Evolutionary conservation across 2,888 invertebrate genomes (phyloP).

Genomic region (Drosophila maculinotata): DNA sequence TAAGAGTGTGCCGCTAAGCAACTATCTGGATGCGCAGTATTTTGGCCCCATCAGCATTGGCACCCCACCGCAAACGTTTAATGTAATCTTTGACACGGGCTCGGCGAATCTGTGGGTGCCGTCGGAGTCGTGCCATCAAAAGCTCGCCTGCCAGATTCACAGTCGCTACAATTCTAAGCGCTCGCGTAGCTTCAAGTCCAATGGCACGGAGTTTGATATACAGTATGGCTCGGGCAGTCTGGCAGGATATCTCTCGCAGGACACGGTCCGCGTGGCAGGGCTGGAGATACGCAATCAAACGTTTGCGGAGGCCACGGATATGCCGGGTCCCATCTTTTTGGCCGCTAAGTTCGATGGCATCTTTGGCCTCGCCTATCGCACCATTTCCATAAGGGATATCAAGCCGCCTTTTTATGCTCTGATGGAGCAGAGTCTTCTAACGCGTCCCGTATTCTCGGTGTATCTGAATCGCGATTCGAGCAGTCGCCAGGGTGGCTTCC

Average conservation of each 20-base stretch:
- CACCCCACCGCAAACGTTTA: constrained; percentile 94
- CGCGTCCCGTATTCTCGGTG: constrained; percentile 60
- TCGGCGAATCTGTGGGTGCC: constrained; percentile 99
- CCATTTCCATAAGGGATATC: constrained; percentile 62
- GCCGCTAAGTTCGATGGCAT: constrained; percentile 74
- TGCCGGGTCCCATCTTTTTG: constrained; percentile 74
- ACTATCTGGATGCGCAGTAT: constrained; percentile 98
- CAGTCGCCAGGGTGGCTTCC: constrained; percentile 49
- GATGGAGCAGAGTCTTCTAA: constrained; percentile 56
- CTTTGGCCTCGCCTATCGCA: constrained; percentile 65
- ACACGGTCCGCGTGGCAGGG: constrained; percentile 62
- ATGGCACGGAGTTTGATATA: constrained; percentile 87
- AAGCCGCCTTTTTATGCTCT: constrained; percentile 67
- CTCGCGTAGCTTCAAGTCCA: constrained; percentile 92
- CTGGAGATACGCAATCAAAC: constrained; percentile 54
- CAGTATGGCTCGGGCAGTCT: constrained; percentile 71
- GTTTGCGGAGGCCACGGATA: constrained; percentile 68
- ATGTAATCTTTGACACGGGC: constrained; percentile 98
- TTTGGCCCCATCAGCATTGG: constrained; percentile 96
- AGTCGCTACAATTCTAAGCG: constrained; percentile 95
- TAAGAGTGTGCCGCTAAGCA: constrained; percentile 90
- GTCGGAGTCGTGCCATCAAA: constrained; percentile 96
- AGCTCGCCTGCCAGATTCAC: constrained; percentile 97
- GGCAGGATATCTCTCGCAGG: constrained; percentile 55
- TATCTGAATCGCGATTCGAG: constrained; percentile 51